These are phyloP conservation scores for Drosophila serrata DNA, from an alignment of 1,140 invertebrate species.

Conservation along the genomic window DNA sequence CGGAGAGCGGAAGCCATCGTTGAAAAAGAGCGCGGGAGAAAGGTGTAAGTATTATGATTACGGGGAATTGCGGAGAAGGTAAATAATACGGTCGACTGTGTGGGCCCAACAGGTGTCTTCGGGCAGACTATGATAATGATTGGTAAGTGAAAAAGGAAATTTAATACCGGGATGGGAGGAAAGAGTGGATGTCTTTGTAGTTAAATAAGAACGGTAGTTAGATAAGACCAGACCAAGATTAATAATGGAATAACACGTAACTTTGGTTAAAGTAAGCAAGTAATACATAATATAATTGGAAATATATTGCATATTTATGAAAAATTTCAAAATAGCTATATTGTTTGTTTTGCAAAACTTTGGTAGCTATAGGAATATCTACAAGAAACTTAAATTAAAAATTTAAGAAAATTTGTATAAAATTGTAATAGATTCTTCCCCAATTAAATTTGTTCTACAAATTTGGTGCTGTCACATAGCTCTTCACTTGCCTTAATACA, in stretches of 20 bases:
- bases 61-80: slow-evolving; percentile 23
- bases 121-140: slow-evolving; percentile 1
- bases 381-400: background rate
- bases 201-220: background rate
- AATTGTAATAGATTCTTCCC: background rate
- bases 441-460: background rate
- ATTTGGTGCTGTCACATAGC: too few species aligned
- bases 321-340: too few species aligned
- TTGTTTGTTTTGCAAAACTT: too few species aligned
- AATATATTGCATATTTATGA: too few species aligned
- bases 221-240: background rate
- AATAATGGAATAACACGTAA: background rate
- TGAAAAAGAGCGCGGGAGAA: slow-evolving; percentile 11
- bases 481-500: slow-evolving; percentile 15
- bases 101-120: slow-evolving; percentile 36
- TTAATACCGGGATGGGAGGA: slow-evolving; percentile 8
- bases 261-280: background rate
- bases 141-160: slow-evolving; percentile 18
- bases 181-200: background rate
- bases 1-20: slow-evolving; percentile 55
- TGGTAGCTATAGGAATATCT: too few species aligned
- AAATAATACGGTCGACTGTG: slow-evolving; percentile 21
- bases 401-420: background rate
- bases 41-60: slow-evolving; percentile 41
- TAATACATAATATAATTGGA: too few species aligned